A percentile compares a stretch with the other conserved stretches of the same genome.
phyloP scores from a whole-genome alignment of 2,797 vertebrate genomes.

The Cryptoprocta ferox region DNA sequence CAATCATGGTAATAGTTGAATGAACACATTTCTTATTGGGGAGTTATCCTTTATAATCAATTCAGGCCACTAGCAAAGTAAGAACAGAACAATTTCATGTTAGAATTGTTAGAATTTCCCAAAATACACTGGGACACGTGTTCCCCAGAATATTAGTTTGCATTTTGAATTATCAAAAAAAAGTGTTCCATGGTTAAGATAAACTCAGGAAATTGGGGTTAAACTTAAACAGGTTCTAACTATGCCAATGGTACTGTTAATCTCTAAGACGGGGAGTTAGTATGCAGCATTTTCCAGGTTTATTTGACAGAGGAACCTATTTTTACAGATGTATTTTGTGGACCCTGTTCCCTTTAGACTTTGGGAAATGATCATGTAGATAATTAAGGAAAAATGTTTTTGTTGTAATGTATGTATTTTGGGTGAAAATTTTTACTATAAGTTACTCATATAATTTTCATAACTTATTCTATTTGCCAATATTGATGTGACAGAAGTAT shows the following conservation, averaged over 20 bases:
- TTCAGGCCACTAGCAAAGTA: background rate
- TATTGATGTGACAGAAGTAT: background rate
- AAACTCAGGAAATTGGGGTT: constrained; percentile 37
- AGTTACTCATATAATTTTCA: constrained; percentile 9
- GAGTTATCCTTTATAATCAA: constrained; percentile 37
- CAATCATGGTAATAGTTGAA: background rate
- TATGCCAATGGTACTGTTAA: background rate
- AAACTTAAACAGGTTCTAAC: constrained; percentile 36
- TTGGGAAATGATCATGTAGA: constrained; percentile 27
- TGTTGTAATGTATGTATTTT: background rate
- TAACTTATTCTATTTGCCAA: constrained; percentile 9
- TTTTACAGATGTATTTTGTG: constrained; percentile 45
- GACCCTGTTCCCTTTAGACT: background rate
- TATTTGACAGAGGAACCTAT: background rate
- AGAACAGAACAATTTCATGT: constrained; percentile 32
- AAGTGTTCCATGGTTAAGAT: background rate
- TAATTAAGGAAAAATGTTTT: constrained; percentile 32
- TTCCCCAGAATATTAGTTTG: constrained; percentile 11
- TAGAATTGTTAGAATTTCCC: constrained; percentile 2
- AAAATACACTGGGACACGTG: background rate
- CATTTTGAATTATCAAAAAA: background rate
- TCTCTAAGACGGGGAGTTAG: background rate
- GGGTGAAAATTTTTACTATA: constrained; percentile 21
- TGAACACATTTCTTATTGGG: constrained; percentile 26
- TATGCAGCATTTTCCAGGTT: background rate